Evolutionary conservation across 2,888 invertebrate genomes (phyloP), one percentile per base, ranked within the genome.

Genomic region (Steinernema scapterisci): DNA sequence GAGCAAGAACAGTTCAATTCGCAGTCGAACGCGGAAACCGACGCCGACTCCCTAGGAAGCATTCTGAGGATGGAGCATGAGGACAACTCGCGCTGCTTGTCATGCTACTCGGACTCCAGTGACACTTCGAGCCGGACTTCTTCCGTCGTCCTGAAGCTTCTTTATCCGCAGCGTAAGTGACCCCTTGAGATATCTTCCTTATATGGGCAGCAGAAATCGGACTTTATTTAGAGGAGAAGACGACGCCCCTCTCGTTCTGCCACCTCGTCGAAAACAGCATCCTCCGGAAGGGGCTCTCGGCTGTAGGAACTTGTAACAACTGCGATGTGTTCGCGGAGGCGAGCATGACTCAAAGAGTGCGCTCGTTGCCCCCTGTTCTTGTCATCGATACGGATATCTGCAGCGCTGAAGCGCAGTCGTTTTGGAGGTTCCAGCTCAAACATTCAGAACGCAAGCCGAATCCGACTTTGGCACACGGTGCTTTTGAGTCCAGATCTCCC

Each of bases 371-470:
- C 9, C 38, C 74, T 2, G 74, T 74, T 16, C 38, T 74, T 11
- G 25, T 48, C 25, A 70, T 74, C 13, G 74, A 74, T 46, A 74
- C 74, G n/a, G 51, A 46, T 56, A 74, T 74, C 56, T 25, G 16
- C 63, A 38, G 23, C 44, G n/a, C 44, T 25, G 38, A 46, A n/a
- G 74, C 51, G 23, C 71, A 74, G 46, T 13, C 43, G 16, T 74
- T 74, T 44, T 74, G 74, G 74, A 63, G 27, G 11, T 63, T 7
- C 38, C 63, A 63, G 63, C 19, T 63, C 31, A 63, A 31, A n/a
- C 63, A 63, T 3, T 31, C 31, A 7, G 63, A 63, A 25, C 27
- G 63, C 11, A 63, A n/a, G n/a, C 63, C 63, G 16, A 63, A 54
- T 54, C 54, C 13, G 21, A 19, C 6, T 5, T 31, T 27, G 11